Base-by-base conservation (phyloP, 2,113 vertebrate genomes). In the Heteronetta atricapilla region DNA sequence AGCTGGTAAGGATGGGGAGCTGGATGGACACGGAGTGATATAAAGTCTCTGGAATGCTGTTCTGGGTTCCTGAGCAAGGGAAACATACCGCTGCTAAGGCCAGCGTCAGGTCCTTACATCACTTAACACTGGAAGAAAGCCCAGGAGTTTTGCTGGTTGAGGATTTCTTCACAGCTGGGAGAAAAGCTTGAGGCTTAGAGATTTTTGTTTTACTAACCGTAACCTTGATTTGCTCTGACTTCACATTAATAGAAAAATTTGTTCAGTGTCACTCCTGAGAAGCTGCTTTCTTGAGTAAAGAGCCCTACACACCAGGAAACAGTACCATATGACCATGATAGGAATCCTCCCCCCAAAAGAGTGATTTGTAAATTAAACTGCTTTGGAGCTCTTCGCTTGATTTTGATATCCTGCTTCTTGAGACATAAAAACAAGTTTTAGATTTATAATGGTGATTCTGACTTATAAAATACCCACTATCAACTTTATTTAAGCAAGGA, bases 21-120 rank as follows among this genome's bases (percentile, higher is more conserved):
- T 60, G 55, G 59, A 22, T 90, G 29, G 7, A 28, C 0, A 0
- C 12, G 44, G 40, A 85, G 13, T 0, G 0, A 70, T 75, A 58
- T 80, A 73, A 80, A 72, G 46, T 63, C 29, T 53, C 46, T 80
- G 62, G 18, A 63, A 33, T 72, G 36, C 36, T 79, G 36, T 36
- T 70, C 31, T 62, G 40, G 13, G 33, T 13, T 82, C 66, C 60
- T 3, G 3, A 70, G 52, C 55, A 78, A 16, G 52, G 33, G 77
- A 82, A 86, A 66, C 12, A 8, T n/a, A 48, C 28, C 0, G 0
- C 6, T 58, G 46, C 22, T 53, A 15, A 82, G 64, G 31, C n/a
- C 77, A 44, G 15, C 25, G 42, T 55, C 42, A 36, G 33, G 34
- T 48, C 46, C 50, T 17, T 33, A 34, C 4, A 10, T 62, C 66